Evolutionary conservation across 2,113 vertebrate species (phyloP).

Genomic region (Furnarius figulus): DNA sequence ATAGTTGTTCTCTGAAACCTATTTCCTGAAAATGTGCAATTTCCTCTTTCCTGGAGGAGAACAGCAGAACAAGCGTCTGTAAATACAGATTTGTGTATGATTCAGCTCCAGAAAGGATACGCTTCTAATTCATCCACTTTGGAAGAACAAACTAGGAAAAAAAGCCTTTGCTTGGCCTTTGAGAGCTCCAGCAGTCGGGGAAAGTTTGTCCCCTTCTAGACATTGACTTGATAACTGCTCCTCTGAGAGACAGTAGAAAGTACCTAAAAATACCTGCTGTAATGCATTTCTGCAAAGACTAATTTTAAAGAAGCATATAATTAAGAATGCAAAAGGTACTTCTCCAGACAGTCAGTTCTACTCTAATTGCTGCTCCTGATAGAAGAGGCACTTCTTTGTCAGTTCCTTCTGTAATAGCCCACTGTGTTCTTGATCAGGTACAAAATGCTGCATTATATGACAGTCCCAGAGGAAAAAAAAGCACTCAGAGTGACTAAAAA

Average conservation of each 20-base stretch:
- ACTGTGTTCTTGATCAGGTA: neutral
- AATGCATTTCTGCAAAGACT: neutral
- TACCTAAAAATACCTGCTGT: fast-evolving
- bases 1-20: neutral
- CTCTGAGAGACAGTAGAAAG: neutral
- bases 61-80: neutral
- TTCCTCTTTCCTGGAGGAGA: neutral
- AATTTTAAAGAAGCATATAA: neutral
- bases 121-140: neutral
- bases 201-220: neutral
- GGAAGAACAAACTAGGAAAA: neutral
- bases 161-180: neutral
- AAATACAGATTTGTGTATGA: neutral
- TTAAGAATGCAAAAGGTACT: neutral
- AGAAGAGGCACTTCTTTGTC: neutral
- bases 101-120: neutral
- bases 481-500: neutral
- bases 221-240: neutral
- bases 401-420: neutral
- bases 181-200: fast-evolving
- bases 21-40: neutral
- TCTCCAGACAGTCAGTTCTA: neutral
- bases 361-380: neutral
- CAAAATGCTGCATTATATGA: neutral
- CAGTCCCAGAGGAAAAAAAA: neutral